A percentile compares a stretch with the other conserved stretches of the same genome.
phyloP scores from a whole-genome alignment of 2,113 vertebrate genomes.

The Aix galericulata region DNA sequence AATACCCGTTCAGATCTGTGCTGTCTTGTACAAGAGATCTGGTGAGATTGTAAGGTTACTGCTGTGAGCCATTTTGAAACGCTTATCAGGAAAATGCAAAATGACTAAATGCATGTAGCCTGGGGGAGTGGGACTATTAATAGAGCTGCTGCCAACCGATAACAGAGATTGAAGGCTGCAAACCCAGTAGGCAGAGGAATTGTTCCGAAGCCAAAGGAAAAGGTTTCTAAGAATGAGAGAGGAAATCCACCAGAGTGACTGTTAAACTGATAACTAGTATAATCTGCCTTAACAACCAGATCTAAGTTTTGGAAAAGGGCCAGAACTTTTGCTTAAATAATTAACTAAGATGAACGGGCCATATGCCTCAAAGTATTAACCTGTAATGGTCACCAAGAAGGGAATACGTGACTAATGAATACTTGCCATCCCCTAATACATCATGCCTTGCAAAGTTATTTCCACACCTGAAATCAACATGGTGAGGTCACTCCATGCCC shows the following conservation, averaged over 20 bases:
- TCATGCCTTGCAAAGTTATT: neutral
- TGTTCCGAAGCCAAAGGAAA: neutral
- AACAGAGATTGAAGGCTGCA: neutral
- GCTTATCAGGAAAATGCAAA: constrained; percentile 37
- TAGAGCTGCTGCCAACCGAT: constrained; percentile 9
- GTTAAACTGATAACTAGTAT: neutral
- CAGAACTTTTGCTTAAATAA: neutral
- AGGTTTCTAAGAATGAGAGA: neutral
- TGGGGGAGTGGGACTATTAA: neutral
- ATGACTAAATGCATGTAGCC: constrained; percentile 20
- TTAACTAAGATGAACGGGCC: neutral
- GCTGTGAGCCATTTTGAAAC: neutral
- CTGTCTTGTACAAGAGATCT: neutral
- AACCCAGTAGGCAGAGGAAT: neutral
- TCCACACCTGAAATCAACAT: neutral
- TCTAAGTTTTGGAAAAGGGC: neutral
- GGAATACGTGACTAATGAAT: neutral
- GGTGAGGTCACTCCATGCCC: neutral
- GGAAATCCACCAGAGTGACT: neutral
- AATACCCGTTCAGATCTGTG: neutral
- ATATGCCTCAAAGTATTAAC: neutral
- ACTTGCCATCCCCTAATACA: neutral
- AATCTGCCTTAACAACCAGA: neutral
- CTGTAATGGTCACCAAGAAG: neutral
- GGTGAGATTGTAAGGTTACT: neutral